These are phyloP conservation scores for Leptogaster cylindrica DNA, from an alignment of 2,888 invertebrate species.

Conservation along the genomic window DNA sequence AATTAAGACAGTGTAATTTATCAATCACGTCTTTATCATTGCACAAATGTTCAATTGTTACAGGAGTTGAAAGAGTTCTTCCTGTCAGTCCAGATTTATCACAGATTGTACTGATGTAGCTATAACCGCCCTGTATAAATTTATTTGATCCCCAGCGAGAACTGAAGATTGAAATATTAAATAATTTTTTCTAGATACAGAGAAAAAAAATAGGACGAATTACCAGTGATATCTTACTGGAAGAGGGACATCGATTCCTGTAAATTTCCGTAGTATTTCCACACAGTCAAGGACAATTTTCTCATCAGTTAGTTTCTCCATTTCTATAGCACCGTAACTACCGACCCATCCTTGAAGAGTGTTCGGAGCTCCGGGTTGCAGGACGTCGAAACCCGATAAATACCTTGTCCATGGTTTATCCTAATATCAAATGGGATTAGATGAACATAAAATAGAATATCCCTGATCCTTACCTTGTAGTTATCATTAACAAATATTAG, in stretches of 20 bases:
- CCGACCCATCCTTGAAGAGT: conserved; percentile 72
- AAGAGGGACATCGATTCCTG: conserved; percentile 62
- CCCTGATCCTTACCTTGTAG: conserved; percentile 44
- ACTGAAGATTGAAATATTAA: conserved; percentile 55
- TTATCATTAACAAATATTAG: conserved; percentile 46
- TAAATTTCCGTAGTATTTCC: conserved; percentile 64
- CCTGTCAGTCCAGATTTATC: conserved; percentile 56
- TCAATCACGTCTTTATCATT: neutral
- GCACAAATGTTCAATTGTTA: conserved; percentile 50
- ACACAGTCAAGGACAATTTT: conserved; percentile 64
- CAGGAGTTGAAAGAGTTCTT: conserved; percentile 60
- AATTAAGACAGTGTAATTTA: neutral
- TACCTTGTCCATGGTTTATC: conserved; percentile 65
- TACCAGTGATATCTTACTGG: conserved; percentile 64
- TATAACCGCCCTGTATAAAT: conserved; percentile 67
- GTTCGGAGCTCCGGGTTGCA: conserved; percentile 62
- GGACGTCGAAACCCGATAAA: conserved; percentile 71
- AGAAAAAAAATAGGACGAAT: conserved; percentile 42
- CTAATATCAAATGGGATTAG: conserved; percentile 41
- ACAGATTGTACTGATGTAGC: conserved; percentile 65
- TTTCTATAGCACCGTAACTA: conserved; percentile 66
- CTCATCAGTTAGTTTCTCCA: conserved; percentile 65
- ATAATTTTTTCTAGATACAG: too few species aligned
- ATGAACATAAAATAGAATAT: neutral
- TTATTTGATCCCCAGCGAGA: conserved; percentile 67